These are phyloP conservation scores for Drosophila burlai DNA, from an alignment of 1,140 invertebrate genomes.

Conservation along the genomic window DNA sequence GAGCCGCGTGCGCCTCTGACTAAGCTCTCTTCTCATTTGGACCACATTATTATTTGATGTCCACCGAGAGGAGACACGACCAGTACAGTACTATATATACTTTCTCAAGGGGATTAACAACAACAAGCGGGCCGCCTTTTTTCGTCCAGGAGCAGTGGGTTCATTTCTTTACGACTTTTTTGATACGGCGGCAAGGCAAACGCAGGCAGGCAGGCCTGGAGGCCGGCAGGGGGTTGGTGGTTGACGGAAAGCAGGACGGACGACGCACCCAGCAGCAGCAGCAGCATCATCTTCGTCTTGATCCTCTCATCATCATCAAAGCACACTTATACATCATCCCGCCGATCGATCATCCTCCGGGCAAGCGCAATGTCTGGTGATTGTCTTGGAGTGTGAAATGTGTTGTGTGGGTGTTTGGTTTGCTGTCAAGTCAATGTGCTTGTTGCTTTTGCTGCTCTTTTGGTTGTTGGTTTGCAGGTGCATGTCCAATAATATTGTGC, in stretches of 20 bases:
- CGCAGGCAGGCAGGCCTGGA: constrained; percentile 43
- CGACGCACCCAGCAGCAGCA: constrained; percentile 61
- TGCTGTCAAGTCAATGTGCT: constrained; percentile 35
- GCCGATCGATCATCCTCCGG: constrained; percentile 35
- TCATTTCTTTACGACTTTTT: constrained; percentile 26
- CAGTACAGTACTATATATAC: constrained; percentile 21
- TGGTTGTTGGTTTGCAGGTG: constrained; percentile 30
- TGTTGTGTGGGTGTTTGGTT: constrained; percentile 27
- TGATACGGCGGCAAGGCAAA: constrained; percentile 69
- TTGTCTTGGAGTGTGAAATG: constrained; percentile 27
- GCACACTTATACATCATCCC: constrained; percentile 31
- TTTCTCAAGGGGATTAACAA: constrained; percentile 39
- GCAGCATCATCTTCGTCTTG: constrained; percentile 45
- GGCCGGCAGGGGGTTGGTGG: constrained; percentile 51
- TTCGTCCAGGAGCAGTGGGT: constrained; percentile 69
- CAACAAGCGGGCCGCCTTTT: constrained; percentile 65
- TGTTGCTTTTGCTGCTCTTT: constrained; percentile 29
- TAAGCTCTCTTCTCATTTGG: constrained; percentile 52
- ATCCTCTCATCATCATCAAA: constrained; percentile 30
- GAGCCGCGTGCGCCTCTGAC: constrained; percentile 76
- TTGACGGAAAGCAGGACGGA: constrained; percentile 51
- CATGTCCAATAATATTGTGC: constrained; percentile 43
- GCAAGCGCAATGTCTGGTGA: constrained; percentile 34
- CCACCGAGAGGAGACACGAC: constrained; percentile 45
- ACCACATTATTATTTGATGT: constrained; percentile 37